Base-by-base conservation (phyloP, 2,888 invertebrate species). In the Stenodera caucasica region DNA sequence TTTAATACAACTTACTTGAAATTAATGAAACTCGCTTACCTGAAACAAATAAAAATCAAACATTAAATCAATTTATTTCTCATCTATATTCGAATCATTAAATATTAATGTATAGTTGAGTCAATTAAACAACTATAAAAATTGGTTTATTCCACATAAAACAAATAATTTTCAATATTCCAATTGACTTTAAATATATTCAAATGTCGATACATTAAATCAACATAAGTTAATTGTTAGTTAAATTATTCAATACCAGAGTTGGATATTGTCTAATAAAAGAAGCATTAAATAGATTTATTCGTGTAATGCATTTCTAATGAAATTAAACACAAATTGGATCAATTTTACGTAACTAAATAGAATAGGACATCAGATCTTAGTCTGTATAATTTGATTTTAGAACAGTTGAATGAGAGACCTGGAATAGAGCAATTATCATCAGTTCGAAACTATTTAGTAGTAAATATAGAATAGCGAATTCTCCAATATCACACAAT, bases 281-380 rank as follows among this genome's bases (percentile, higher is more conserved):
- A n/a, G n/a, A n/a, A 23, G 30, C 11, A 54, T 51, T 55, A 55
- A 63, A 57, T 64, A 58, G 62, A 66, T 58, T 58, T 59, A 53
- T 56, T 59, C 53, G 58, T 58, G 53, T 55, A 60, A 51, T 51
- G 54, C 35, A 58, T 60, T 64, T 53, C 51, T 53, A 68, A 67
- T 68, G 65, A 67, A 68, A 69, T 68, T 68, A 66, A 69, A 63
- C 61, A 57, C 58, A 60, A 65, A 64, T 64, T 57, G 61, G 61
- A 60, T 65, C 67, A 70, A 70, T 65, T 69, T 65, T n/a, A 67
- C 65, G 60, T 64, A 55, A 58, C 40, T 61, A 61, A 55, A 40
- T 58, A 55, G 12, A 55, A 26, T 58, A 61, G 58, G n/a, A n/a
- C 65, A 55, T 35, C 56, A 60, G 65, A 62, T 68, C 68, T 68